A percentile compares a stretch with the other conserved stretches of the same genome.
Evolutionary conservation across 1,140 invertebrate species (phyloP).

Genomic region (Laupala kohalensis): DNA sequence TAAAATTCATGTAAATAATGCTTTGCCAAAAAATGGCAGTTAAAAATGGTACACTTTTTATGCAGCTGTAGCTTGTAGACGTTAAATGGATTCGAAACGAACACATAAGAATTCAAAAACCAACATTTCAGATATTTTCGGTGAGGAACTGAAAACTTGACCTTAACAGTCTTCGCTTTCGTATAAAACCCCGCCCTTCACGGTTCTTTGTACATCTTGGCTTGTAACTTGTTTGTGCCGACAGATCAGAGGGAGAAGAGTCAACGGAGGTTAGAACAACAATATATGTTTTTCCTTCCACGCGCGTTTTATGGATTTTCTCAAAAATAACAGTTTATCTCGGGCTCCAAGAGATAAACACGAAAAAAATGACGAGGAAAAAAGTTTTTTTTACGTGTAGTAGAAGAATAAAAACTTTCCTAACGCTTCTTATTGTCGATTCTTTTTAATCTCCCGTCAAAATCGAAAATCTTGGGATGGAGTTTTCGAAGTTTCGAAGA

Average conservation of each 20-base stretch:
- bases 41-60: no score
- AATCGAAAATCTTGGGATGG: not conserved
- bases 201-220: not conserved
- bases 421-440: not conserved
- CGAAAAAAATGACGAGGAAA: not conserved
- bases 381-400: not conserved
- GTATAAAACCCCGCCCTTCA: no score
- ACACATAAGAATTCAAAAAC: no score
- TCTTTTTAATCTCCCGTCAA: not conserved
- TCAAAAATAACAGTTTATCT: not conserved
- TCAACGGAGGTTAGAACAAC: not conserved
- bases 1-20: no score
- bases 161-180: no score
- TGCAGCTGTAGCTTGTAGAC: no score
- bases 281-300: not conserved
- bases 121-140: no score
- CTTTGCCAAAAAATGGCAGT: no score
- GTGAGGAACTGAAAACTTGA: no score
- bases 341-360: not conserved
- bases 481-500: not conserved
- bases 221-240: not conserved
- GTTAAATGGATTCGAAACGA: no score
- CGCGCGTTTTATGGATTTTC: not conserved
- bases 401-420: not conserved
- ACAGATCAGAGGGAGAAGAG: not conserved